Base-by-base conservation (phyloP, 1,140 invertebrate species). In the Hermetia illucens region DNA sequence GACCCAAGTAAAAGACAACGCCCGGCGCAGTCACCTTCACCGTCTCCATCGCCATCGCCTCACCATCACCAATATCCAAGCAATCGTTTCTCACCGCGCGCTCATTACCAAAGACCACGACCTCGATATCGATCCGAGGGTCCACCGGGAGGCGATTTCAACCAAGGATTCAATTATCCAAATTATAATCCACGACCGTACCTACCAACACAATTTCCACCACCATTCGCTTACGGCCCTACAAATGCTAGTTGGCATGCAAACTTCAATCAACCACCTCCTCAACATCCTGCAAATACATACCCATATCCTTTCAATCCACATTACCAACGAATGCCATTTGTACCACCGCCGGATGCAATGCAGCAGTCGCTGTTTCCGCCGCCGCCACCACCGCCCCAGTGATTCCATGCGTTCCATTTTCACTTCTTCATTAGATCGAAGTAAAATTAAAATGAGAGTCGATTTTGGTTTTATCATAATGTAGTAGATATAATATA, bases 191-290 rank as follows among this genome's bases (percentile, higher is more conserved):
- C 4, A n/a, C 34, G 16, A 31, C 29, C 2, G 27, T 16, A 33
- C 5, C 29, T 38, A 0, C 48, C 50, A 8, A 32, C 43, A 13
- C 31, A 33, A n/a, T 27, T 38, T 0, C 48, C 50, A 8, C 34
- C 43, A 13, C 46, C 51, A 18, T 51, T 53, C 18, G 53, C 44
- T 33, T 53, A 51, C 33, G 49, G 54, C 40, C 54, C 49, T n/a
- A 54, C 52, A 41, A 49, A 56, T 19, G 53, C 56, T 24, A 57
- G 54, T 34, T 59, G 55, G 55, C 55, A 58, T 31, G 58, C 55
- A 3, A 59, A 59, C 36, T 58, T 55, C 16, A 52, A 58, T 38
- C 51, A 50, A 39, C 18, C 18, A 5, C 17, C 21, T 17, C 13
- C 25, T 5, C 13, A 21, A 12, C 18, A 18, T 19, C 25, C 20